Base-by-base conservation (phyloP, 2,797 vertebrate species). In the Muscicapa comitata region DNA sequence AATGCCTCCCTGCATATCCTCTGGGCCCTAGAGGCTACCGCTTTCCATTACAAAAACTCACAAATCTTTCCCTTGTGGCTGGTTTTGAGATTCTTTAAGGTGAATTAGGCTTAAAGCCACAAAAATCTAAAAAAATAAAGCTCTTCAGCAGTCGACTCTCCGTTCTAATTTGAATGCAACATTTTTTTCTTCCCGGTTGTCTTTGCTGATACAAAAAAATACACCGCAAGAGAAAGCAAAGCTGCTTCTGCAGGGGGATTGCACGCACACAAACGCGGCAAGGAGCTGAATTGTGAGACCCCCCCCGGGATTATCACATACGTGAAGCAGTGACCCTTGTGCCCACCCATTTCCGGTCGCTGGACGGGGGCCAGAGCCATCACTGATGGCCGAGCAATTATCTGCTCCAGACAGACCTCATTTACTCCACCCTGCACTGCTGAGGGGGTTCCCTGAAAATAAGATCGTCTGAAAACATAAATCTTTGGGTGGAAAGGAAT, bases 1-100 rank as follows among this genome's bases (percentile, higher is more conserved):
- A 85, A 97, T 86, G 96, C 93, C 94, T 97, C 97, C 96, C 97
- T 51, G 96, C 95, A 76, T 93, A 95, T 93, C 96, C 87, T 94
- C 95, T 80, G 94, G 94, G 97, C 95, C 97, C 97, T 97, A 97
- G 94, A 86, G 95, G 70, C 90, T 97, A 96, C 94, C 87, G 72
- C 71, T 90, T 95, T 43, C 86, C 72, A 89, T 65, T 82, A 80
- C 91, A 84, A n/a, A 59, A 75, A 84, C 6, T 38, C 54, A 70
- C 71, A n/a, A 43, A 51, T 70, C 73, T 76, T 83, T 92, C 81
- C 94, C 93, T 88, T 40, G 63, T 79, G 80, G 76, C 38, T 57
- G 67, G 8, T 53, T 85, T 79, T 59, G 74, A 85, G 73, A 93
- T 92, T 85, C 59, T 93, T 94, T 92, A 91, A 91, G 71, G 75